Evolutionary conservation across 2,113 vertebrate species (phyloP).

Genomic region (Pomatostomus ruficeps): DNA sequence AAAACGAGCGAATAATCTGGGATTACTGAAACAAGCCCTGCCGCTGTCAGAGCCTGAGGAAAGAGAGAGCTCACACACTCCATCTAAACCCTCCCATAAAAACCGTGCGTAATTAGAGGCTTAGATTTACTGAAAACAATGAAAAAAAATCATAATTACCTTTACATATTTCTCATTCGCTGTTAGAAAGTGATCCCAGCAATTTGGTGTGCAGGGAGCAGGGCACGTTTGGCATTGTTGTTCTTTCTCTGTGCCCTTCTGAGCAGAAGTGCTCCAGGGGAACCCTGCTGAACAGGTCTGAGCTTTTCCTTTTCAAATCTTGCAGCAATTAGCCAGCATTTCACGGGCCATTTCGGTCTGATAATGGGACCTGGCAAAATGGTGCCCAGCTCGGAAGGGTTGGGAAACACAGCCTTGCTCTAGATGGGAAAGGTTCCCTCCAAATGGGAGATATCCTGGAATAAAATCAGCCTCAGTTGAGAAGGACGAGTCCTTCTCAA

Average conservation of each 20-base stretch:
- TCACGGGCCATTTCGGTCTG: constrained; percentile 79
- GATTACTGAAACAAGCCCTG: constrained; percentile 45
- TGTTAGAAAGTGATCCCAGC: constrained; percentile 74
- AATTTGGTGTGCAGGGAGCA: constrained; percentile 67
- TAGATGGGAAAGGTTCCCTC: constrained; percentile 57
- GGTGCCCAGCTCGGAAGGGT: constrained; percentile 25
- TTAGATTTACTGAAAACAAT: constrained; percentile 75
- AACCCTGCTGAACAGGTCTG: constrained; percentile 33
- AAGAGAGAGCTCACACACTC: constrained; percentile 24
- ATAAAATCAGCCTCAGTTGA: background rate
- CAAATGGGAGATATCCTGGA: constrained; percentile 9
- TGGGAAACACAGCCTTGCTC: constrained; percentile 62
- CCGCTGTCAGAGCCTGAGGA: constrained; percentile 56
- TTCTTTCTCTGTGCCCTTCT: constrained; percentile 32
- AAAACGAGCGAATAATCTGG: constrained; percentile 56
- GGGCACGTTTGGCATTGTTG: constrained; percentile 56
- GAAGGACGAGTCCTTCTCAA: background rate
- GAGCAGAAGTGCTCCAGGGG: constrained; percentile 28
- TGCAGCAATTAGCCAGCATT: constrained; percentile 86
- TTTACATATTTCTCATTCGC: constrained; percentile 73
- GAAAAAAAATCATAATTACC: constrained; percentile 76
- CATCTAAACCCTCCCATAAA: constrained; percentile 56
- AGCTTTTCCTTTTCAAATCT: constrained; percentile 69
- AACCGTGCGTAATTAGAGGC: constrained; percentile 68
- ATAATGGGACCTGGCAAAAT: constrained; percentile 76